Percentiles rank a stretch among this genome's conserved stretches.
These are phyloP conservation scores for Mythimna impura DNA, from an alignment of 2,888 invertebrate species.

Conservation along the genomic window DNA sequence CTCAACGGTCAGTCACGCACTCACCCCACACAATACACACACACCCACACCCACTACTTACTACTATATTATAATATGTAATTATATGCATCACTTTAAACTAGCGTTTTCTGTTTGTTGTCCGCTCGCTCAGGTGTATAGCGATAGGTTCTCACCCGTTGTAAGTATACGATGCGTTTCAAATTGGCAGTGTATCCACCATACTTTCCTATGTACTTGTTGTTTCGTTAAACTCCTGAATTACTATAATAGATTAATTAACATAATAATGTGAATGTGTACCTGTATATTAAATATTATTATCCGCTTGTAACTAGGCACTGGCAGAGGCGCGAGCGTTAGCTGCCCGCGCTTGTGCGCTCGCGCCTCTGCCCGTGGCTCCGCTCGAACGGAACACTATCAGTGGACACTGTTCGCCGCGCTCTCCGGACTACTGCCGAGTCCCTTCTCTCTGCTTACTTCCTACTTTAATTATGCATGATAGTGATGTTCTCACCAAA, in stretches of 20 bases:
- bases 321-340: not conserved
- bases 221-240: slow-evolving; percentile 28
- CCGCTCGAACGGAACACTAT: not conserved
- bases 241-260: slow-evolving; percentile 35
- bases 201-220: slow-evolving; percentile 43
- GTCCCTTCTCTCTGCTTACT: slow-evolving; percentile 17
- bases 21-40: not conserved
- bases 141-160: slow-evolving; percentile 81
- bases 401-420: too few relatives aligned
- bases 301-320: slow-evolving; percentile 28
- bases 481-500: slow-evolving; percentile 6
- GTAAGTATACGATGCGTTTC: slow-evolving; percentile 81
- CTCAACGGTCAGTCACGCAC: slow-evolving; percentile 81
- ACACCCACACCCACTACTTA: not conserved
- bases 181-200: slow-evolving; percentile 63
- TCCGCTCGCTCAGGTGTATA: slow-evolving; percentile 86
- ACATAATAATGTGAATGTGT: slow-evolving; percentile 40
- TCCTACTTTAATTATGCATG: slow-evolving; percentile 25
- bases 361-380: not conserved
- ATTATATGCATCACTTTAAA: slow-evolving; percentile 74
- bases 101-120: slow-evolving; percentile 82
- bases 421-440: not conserved
- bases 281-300: slow-evolving; percentile 14
- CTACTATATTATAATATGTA: not conserved
- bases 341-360: not conserved